These are phyloP conservation scores for Pimpla rufipes DNA, from an alignment of 2,888 invertebrate species.

Conservation along the genomic window DNA sequence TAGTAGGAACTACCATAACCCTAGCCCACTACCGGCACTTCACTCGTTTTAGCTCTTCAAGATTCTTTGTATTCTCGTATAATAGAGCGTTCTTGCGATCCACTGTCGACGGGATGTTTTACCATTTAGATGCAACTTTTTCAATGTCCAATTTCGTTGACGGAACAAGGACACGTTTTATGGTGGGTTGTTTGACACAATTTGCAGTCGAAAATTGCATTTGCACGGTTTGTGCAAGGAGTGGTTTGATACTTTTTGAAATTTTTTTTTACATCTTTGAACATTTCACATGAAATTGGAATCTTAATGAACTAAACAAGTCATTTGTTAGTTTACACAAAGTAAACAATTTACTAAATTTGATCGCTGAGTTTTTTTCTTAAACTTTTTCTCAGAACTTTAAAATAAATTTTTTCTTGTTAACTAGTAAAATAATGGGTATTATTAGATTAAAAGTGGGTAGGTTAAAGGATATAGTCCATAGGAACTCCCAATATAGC, in stretches of 20 bases:
- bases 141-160: not conserved
- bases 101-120: not conserved
- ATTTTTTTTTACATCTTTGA: too few species aligned
- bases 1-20: constrained; percentile 9
- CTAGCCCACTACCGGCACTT: constrained; percentile 13
- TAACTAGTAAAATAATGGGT: too few species aligned
- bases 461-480: too few species aligned
- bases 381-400: too few species aligned
- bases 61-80: constrained; percentile 26
- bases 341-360: too few species aligned
- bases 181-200: not conserved
- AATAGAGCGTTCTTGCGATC: constrained; percentile 1
- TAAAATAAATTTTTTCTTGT: too few species aligned
- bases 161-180: not conserved
- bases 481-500: too few species aligned
- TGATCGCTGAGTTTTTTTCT: too few species aligned
- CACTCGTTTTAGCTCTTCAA: constrained; percentile 23
- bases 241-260: not conserved
- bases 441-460: too few species aligned
- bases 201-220: not conserved
- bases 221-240: not conserved
- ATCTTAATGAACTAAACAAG: too few species aligned
- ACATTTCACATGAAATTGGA: too few species aligned
- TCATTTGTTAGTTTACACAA: too few species aligned
- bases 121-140: not conserved